Evolutionary conservation across 2,888 invertebrate genomes (phyloP), one percentile per base, ranked within the genome.

Genomic region (Tenthredo scrophulariae): DNA sequence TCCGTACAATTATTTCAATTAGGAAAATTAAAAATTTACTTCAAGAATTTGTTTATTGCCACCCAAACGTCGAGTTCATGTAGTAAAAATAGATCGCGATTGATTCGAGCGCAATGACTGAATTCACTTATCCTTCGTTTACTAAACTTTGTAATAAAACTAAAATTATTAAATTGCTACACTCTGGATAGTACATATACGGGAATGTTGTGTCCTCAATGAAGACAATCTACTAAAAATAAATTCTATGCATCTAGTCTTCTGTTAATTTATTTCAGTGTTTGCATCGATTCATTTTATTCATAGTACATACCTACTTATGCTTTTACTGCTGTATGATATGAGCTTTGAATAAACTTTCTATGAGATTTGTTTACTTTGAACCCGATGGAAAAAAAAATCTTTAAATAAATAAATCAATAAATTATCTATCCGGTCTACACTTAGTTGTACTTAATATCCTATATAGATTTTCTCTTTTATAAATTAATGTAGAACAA

Each of bases 351-450:
- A 67, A 29, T 26, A 29, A 29, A 18, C 7, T 29, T 67, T 29
- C 15, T 43, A 9, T 22, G 13, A 22, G 15, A 46, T 67, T 67
- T 10, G 18, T 26, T 9, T 46, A 10, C 13, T 46, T 75, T 10
- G 3, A 43, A 15, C 43, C 29, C 15, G 43, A 46, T 43, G 18
- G 29, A 18, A 13, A 33, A 18, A 15, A 26, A 75, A 46, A 26
- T 75, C 40, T 75, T 75, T 15, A 62, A 80, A 58, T 80, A 62
- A 80, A 58, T 40, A 80, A 62, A 40, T 58, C 40, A 62, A 80
- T 80, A 62, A 80, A 80, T 77, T 80, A 80, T 80, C 62, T 80
- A 80, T 18, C 13, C 22, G 40, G 13, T 62, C 58, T 62, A 80
- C 10, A 29, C 50, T 50, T 54, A 33, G 15, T 18, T 46, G n/a